Evolutionary conservation across 2,113 vertebrate species (phyloP).

Genomic region (Nesospiza acunhae): DNA sequence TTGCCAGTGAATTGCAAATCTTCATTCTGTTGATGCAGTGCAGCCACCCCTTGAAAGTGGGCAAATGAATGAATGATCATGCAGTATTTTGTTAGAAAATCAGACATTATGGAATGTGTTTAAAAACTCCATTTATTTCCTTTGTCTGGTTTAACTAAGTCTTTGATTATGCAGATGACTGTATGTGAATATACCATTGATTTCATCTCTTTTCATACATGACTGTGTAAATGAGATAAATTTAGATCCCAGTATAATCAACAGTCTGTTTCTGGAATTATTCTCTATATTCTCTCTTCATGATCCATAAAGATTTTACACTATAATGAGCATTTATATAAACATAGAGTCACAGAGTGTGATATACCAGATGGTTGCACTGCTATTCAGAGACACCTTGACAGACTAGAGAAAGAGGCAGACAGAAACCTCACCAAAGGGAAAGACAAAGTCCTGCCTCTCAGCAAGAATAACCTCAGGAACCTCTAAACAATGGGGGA

Average conservation of each 20-base stretch:
- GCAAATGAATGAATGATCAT: not conserved
- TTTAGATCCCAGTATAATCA: not conserved
- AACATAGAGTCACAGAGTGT: not conserved
- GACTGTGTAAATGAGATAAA: not conserved
- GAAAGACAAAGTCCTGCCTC: not conserved
- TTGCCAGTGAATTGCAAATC: not conserved
- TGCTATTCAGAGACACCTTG: not conserved
- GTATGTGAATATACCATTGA: not conserved
- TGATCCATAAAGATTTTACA: not conserved
- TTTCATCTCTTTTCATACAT: not conserved
- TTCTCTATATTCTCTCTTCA: not conserved
- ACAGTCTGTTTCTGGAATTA: not conserved
- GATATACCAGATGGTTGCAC: not conserved
- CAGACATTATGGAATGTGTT: not conserved
- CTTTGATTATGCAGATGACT: not conserved
- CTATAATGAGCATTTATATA: not conserved
- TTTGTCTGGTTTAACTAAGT: not conserved
- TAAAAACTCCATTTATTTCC: not conserved
- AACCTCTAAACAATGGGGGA: not conserved
- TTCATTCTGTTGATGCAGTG: not conserved
- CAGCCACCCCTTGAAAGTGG: not conserved
- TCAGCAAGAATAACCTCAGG: not conserved
- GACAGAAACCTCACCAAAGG: not conserved
- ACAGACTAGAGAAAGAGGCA: not conserved
- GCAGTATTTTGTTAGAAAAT: not conserved